These are phyloP conservation scores for Calcarius lapponicus DNA, from an alignment of 2,797 vertebrate species.

Conservation along the genomic window DNA sequence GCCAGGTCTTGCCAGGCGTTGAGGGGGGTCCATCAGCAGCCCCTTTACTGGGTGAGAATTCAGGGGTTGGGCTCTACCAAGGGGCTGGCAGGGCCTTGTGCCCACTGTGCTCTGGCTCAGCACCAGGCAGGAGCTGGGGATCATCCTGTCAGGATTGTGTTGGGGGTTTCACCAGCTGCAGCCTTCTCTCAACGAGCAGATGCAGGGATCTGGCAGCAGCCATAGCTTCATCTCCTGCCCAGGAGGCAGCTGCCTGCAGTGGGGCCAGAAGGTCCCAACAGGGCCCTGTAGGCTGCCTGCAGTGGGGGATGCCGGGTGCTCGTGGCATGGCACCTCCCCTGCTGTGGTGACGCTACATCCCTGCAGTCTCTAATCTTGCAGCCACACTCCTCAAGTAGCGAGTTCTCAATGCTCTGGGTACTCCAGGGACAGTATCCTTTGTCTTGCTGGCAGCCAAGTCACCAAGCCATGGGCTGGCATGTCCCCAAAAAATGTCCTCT, in stretches of 20 bases:
- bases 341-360: neutral
- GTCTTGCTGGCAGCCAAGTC: neutral
- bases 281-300: neutral
- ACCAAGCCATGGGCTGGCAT: accelerated
- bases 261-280: accelerated
- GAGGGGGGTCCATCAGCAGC: accelerated
- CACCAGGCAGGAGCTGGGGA: neutral
- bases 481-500: neutral
- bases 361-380: neutral
- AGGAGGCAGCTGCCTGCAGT: neutral
- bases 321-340: accelerated
- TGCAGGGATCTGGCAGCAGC: neutral
- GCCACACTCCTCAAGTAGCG: neutral
- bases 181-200: neutral
- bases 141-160: neutral
- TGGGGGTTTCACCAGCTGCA: neutral
- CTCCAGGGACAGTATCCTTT: neutral
- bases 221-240: neutral
- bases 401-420: neutral
- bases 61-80: neutral
- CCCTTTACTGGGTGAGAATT: neutral
- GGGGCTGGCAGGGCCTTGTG: neutral
- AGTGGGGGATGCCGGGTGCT: neutral
- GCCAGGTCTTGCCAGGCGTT: accelerated
- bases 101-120: accelerated